phyloP scores from a whole-genome alignment of 2,797 vertebrate genomes.

The Peromyscus nudipes region DNA sequence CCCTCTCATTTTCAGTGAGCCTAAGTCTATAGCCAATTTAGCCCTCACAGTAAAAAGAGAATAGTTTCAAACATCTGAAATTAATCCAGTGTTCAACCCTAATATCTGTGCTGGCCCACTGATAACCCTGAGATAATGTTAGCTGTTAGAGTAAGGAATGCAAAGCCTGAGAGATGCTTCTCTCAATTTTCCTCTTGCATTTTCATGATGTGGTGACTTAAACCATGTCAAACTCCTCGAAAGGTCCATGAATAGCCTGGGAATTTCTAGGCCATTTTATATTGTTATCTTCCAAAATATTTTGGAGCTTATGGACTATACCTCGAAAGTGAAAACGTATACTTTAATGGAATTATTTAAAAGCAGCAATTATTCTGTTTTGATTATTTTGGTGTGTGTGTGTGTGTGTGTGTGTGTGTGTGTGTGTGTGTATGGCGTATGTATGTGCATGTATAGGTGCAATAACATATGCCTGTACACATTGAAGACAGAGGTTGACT shows the following conservation, averaged over 20 bases:
- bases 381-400: background rate
- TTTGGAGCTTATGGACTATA: background rate
- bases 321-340: background rate
- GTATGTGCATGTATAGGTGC: background rate
- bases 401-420: too few relatives aligned
- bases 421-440: background rate
- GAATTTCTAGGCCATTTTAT: background rate
- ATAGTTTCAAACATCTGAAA: slow-evolving; percentile 62
- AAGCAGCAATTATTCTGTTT: background rate
- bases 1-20: slow-evolving; percentile 52
- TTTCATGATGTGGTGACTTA: background rate
- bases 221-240: background rate
- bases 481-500: background rate
- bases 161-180: background rate
- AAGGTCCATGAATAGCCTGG: background rate
- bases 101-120: background rate
- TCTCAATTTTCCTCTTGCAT: background rate
- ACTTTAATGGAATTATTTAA: background rate
- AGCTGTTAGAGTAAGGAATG: background rate
- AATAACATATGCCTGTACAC: background rate
- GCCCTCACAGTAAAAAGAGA: slow-evolving; percentile 15
- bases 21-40: background rate
- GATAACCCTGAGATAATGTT: background rate
- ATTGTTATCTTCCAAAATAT: background rate
- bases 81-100: background rate